Evolutionary conservation across 2,797 vertebrate genomes (phyloP), one percentile per base, ranked within the genome.

Genomic region (Ctenochaetus hawaiiensis): DNA sequence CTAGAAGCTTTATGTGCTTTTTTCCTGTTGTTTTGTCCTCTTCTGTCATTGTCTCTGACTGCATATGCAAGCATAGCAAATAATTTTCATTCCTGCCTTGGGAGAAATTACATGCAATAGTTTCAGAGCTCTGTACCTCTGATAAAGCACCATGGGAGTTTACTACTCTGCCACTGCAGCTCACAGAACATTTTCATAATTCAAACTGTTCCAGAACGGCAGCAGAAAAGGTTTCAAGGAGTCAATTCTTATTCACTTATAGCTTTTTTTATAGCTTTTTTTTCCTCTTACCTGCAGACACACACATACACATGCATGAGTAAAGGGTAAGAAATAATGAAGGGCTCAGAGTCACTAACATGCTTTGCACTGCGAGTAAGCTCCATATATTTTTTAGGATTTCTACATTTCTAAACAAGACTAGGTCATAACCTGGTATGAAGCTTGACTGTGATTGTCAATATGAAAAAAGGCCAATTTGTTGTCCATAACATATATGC

Each of bases 41-140:
- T 53, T 39, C 16, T 18, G 13, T 30, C 30, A n/a, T 16, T 57
- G 17, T 37, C 63, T 20, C 20, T 70, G 17, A 30, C 72, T 52
- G 18, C 67, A 54, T 53, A 68, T 47, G 58, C 8, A 37, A 56
- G 63, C 22, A 20, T 26, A 60, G 45, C 67, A 75, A 66, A 75
- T 45, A 3, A 48, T 58, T 78, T 69, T 70, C 2, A 11, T 17
- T 72, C 37, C 76, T 16, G 67, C 47, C 52, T 43, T 53, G 51
- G 74, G 54, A 76, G 52, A 60, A 67, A 72, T 45, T 9, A 64
- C 22, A 78, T 70, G 44, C 62, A 78, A 54, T 47, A 54, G 51
- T 75, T 77, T 75, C 75, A 67, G 30, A 72, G 49, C n/a, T n/a
- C 26, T 1, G 66, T 5, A 62, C 10, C 23, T 74, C 48, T 71